Evolutionary conservation across 1,140 invertebrate genomes (phyloP).

Genomic region (Caenorhabditis tropicalis): DNA sequence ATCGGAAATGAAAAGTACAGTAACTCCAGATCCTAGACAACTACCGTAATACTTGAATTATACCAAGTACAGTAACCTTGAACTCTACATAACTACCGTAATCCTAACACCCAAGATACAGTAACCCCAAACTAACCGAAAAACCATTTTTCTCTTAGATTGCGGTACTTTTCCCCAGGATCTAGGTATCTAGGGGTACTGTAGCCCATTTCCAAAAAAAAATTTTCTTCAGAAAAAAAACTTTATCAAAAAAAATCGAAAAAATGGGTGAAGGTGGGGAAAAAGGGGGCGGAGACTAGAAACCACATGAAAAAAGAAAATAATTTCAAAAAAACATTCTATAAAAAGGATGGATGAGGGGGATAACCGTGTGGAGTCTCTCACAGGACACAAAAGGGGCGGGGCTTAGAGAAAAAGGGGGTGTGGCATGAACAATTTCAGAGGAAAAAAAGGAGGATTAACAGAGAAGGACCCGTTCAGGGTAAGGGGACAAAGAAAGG

Average conservation of each 20-base stretch:
- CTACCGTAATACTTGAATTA: too few species aligned
- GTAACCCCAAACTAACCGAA: too few species aligned
- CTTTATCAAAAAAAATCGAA: background rate
- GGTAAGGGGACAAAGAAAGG: background rate
- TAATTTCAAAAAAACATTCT: background rate
- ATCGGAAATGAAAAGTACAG: too few species aligned
- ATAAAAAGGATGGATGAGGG: background rate
- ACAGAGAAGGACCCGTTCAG: background rate
- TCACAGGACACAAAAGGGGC: background rate
- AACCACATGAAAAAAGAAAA: background rate
- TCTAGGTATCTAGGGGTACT: background rate
- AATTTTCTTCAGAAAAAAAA: background rate
- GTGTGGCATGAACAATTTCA: background rate
- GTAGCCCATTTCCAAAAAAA: background rate
- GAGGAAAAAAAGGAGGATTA: background rate
- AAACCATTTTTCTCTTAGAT: background rate
- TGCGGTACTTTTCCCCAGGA: background rate
- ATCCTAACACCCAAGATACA: too few species aligned
- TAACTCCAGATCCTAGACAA: too few species aligned
- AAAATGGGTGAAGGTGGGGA: background rate
- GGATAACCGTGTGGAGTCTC: constrained; percentile 16
- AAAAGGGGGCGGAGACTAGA: constrained; percentile 10
- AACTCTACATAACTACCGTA: too few species aligned
- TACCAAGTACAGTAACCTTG: too few species aligned
- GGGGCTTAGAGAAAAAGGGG: background rate